A percentile compares a stretch with the other conserved stretches of the same genome.
phyloP scores from a whole-genome alignment of 2,888 invertebrate species.

The Drosophila peninsularis region DNA sequence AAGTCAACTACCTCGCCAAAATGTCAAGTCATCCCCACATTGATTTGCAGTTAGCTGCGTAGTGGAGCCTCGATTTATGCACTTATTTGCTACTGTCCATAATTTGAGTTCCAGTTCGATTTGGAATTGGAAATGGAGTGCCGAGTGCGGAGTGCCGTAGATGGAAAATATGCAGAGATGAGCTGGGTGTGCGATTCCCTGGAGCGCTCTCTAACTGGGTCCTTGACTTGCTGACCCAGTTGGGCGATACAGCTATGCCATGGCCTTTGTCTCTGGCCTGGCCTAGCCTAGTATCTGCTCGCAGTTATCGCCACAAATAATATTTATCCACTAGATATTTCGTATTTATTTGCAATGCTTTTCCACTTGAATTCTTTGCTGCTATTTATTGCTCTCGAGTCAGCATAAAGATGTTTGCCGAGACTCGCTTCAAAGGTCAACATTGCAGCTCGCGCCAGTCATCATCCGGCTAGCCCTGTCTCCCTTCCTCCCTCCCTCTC shows the following conservation, averaged over 20 bases:
- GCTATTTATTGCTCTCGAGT: slow-evolving; percentile 71
- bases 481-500: not conserved
- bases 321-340: slow-evolving; percentile 64
- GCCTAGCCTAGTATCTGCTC: slow-evolving; percentile 23
- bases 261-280: slow-evolving; percentile 54
- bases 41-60: slow-evolving; percentile 71
- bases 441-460: slow-evolving; percentile 71
- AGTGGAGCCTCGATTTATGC: slow-evolving; percentile 63
- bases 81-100: slow-evolving; percentile 76
- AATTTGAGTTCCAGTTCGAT: slow-evolving; percentile 32
- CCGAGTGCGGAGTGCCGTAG: slow-evolving; percentile 35
- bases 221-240: slow-evolving; percentile 79
- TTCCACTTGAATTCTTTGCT: slow-evolving; percentile 62
- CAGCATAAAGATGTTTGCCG: slow-evolving; percentile 67
- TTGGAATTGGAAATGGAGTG: not conserved
- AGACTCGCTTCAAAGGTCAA: slow-evolving; percentile 70
- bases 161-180: slow-evolving; percentile 36
- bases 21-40: slow-evolving; percentile 68
- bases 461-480: slow-evolving; percentile 30
- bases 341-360: slow-evolving; percentile 73
- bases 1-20: slow-evolving; percentile 44
- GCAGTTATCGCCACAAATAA: slow-evolving; percentile 61
- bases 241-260: slow-evolving; percentile 40
- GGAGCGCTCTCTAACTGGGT: slow-evolving; percentile 59
- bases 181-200: slow-evolving; percentile 43